These are phyloP conservation scores for Ctenopoma kingsleyae DNA, from an alignment of 2,797 vertebrate species.

Conservation along the genomic window DNA sequence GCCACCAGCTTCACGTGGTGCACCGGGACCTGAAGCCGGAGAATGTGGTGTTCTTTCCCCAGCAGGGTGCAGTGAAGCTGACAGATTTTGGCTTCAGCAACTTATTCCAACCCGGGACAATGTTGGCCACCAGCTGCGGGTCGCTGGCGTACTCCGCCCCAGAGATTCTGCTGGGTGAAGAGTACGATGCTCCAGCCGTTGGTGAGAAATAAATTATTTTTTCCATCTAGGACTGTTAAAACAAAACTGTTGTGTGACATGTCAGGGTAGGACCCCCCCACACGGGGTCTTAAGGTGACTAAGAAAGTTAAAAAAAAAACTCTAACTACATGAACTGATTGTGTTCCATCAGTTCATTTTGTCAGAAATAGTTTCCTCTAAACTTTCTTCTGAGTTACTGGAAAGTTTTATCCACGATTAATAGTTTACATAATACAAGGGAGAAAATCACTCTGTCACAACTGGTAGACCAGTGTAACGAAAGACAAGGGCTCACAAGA, in stretches of 20 bases:
- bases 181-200: slow-evolving; percentile 90
- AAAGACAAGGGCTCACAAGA: background rate
- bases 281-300: background rate
- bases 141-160: slow-evolving; percentile 91
- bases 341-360: background rate
- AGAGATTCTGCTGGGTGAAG: slow-evolving; percentile 91
- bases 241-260: background rate
- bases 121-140: slow-evolving; percentile 92
- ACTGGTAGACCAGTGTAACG: background rate
- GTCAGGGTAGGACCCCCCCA: background rate
- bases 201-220: slow-evolving; percentile 78
- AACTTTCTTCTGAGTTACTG: background rate
- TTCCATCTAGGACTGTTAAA: background rate
- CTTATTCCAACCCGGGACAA: slow-evolving; percentile 89
- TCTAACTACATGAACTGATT: background rate
- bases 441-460: background rate
- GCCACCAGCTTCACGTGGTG: slow-evolving; percentile 90
- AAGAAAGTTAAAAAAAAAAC: background rate
- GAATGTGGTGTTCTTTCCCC: slow-evolving; percentile 92
- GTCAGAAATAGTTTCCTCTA: background rate
- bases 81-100: slow-evolving; percentile 94
- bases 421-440: background rate
- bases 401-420: background rate
- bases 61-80: slow-evolving; percentile 90
- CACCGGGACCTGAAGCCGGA: slow-evolving; percentile 92